A percentile compares a stretch with the other conserved stretches of the same genome.
These are phyloP conservation scores for Papilio polyxenes DNA, from an alignment of 1,140 invertebrate genomes.

Conservation along the genomic window DNA sequence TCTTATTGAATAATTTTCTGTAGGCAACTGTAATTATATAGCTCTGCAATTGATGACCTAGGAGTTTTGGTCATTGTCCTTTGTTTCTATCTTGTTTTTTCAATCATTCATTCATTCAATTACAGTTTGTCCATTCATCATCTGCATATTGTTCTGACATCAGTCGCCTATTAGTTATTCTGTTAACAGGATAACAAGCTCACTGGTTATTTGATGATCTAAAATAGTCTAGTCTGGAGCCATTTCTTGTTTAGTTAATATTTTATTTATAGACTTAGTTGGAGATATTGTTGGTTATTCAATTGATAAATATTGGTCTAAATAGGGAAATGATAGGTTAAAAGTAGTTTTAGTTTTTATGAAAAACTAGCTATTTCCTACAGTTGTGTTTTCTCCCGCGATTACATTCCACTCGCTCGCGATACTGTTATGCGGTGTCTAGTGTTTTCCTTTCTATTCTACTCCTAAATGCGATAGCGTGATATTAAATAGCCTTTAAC, in stretches of 20 bases:
- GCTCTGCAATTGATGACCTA: too few species aligned
- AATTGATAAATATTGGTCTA: too few species aligned
- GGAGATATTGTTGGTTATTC: too few species aligned
- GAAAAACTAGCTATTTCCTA: background rate
- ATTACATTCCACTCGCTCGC: background rate
- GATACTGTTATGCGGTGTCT: background rate
- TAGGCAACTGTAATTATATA: too few species aligned
- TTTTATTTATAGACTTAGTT: background rate
- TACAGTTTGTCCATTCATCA: conserved; percentile 25
- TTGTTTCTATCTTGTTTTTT: background rate
- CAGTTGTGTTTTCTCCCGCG: too few species aligned
- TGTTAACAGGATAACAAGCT: conserved; percentile 27
- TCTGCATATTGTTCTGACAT: background rate
- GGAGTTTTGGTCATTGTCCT: background rate
- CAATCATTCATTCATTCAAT: background rate
- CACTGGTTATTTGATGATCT: background rate
- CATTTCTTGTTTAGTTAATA: background rate
- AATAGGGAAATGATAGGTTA: too few species aligned
- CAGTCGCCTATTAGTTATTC: conserved; percentile 9
- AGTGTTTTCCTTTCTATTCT: background rate
- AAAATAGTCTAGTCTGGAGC: background rate
- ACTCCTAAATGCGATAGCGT: background rate
- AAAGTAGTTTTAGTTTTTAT: background rate
- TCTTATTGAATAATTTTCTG: too few species aligned
- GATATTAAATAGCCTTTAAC: background rate